A percentile compares a stretch with the other conserved stretches of the same genome.
phyloP scores from a whole-genome alignment of 1,140 invertebrate species.

The Pogonomyrmex barbatus region DNA sequence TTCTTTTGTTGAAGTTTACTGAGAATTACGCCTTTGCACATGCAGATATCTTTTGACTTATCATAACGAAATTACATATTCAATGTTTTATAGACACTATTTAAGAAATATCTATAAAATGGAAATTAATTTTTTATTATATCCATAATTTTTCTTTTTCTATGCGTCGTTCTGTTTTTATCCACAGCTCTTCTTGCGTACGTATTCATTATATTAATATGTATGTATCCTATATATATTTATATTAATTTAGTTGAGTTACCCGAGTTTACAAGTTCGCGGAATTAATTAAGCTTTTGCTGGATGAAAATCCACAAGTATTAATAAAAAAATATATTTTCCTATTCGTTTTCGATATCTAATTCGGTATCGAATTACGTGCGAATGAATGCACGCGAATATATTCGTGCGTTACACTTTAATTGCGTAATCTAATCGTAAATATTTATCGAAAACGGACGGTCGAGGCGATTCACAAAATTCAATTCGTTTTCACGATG shows the following conservation, averaged over 20 bases:
- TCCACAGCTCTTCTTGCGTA: not conserved
- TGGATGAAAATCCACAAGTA: not conserved
- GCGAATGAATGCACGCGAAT: not conserved
- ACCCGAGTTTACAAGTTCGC: not conserved
- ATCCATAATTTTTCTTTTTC: not conserved
- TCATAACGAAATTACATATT: not conserved
- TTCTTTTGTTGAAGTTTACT: not conserved
- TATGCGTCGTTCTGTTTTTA: not conserved
- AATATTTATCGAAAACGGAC: constrained; percentile 14
- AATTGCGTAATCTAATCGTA: not conserved
- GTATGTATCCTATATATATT: too few species aligned
- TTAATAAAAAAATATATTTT: not conserved
- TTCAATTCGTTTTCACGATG: not conserved
- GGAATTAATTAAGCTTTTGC: not conserved
- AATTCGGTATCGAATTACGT: not conserved
- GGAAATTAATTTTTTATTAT: not conserved
- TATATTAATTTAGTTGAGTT: not conserved
- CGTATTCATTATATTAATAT: too few species aligned
- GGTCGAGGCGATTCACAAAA: not conserved
- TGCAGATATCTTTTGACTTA: constrained; percentile 10
- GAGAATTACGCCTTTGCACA: not conserved
- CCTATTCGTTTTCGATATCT: not conserved
- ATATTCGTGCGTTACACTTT: not conserved
- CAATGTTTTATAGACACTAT: not conserved
- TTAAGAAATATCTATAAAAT: not conserved